These are phyloP conservation scores for Dasyurus viverrinus DNA, from an alignment of 2,113 vertebrate species.

Conservation along the genomic window DNA sequence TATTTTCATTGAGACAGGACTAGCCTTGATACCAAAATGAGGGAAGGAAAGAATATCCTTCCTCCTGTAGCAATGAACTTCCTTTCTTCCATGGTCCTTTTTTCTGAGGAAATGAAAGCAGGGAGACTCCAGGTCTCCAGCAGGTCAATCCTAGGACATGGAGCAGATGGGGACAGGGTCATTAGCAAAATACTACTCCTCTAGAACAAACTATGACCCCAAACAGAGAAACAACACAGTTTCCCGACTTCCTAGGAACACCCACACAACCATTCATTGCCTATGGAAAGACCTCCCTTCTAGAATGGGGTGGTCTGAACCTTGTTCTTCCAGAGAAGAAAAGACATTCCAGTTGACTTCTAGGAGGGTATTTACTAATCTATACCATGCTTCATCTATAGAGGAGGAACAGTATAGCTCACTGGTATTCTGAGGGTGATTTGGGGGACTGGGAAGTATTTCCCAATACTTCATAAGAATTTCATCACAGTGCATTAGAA, in stretches of 20 bases:
- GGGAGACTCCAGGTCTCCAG: neutral
- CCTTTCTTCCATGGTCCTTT: neutral
- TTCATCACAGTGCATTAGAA: neutral
- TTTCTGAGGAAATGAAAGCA: neutral
- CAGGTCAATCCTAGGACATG: neutral
- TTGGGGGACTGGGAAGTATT: too few species aligned
- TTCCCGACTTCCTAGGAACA: neutral
- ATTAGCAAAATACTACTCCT: neutral
- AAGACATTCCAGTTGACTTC: neutral
- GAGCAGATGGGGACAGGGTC: neutral
- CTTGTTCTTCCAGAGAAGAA: too few species aligned
- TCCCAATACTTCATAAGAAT: too few species aligned
- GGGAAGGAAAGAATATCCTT: neutral
- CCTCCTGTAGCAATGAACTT: neutral
- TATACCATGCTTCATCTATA: neutral
- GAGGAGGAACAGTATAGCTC: neutral
- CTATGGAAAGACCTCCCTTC: neutral
- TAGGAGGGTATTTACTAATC: neutral
- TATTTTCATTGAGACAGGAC: neutral
- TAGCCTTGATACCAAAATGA: neutral
- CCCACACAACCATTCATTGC: neutral
- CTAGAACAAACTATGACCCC: too few species aligned
- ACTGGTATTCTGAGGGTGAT: too few species aligned
- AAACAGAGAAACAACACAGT: neutral
- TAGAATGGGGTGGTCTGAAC: neutral